These are phyloP conservation scores for Tipula vernalis DNA, from an alignment of 2,888 invertebrate species.

Conservation along the genomic window DNA sequence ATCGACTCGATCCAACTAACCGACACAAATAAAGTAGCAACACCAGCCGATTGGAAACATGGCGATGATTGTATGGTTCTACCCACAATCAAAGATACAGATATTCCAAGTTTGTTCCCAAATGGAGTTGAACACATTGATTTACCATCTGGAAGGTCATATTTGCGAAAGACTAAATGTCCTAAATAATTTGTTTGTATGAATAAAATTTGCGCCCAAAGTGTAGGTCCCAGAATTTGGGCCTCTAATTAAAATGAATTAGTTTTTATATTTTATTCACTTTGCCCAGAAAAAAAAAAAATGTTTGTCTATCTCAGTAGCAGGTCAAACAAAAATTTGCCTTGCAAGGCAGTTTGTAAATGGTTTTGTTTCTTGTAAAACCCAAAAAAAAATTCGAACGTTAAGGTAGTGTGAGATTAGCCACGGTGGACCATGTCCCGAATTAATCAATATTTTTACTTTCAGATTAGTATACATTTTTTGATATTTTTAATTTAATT, in stretches of 20 bases:
- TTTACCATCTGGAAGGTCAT: constrained; percentile 76
- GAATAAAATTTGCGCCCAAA: not conserved
- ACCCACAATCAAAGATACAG: constrained; percentile 60
- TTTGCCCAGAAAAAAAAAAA: not conserved
- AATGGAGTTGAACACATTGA: constrained; percentile 49
- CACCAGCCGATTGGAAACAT: constrained; percentile 82
- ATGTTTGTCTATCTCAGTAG: not conserved
- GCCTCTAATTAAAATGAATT: not conserved
- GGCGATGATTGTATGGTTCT: constrained; percentile 85
- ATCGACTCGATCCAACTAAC: constrained; percentile 88
- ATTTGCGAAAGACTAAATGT: constrained; percentile 56
- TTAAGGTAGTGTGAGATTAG: not conserved
- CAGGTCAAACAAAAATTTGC: not conserved
- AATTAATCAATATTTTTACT: not conserved
- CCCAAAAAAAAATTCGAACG: not conserved
- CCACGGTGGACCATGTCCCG: not conserved
- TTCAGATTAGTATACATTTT: not conserved
- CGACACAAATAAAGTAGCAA: constrained; percentile 72
- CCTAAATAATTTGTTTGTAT: constrained; percentile 11
- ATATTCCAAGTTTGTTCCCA: constrained; percentile 58
- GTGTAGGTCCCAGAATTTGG: not conserved
- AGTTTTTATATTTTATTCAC: not conserved
- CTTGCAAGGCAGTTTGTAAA: not conserved
- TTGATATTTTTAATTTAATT: not conserved
- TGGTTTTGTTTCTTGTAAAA: not conserved